Conservation (phyloP, 2,797 vertebrate genomes). For the Onychomys torridus region DNA sequence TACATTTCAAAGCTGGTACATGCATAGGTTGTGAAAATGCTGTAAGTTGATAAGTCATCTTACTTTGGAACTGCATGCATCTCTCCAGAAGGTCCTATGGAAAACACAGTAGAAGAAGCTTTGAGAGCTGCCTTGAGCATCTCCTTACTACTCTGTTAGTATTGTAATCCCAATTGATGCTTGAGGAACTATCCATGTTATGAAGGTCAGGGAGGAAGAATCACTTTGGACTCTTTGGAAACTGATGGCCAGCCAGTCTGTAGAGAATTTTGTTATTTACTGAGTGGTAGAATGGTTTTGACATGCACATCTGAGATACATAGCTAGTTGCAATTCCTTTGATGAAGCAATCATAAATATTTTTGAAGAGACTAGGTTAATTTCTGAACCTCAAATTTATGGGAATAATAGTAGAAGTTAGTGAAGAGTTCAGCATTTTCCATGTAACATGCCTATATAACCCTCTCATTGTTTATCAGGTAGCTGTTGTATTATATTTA, state of each 20-base stretch:
- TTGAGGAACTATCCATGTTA: background rate
- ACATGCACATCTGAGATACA: conserved; percentile 77
- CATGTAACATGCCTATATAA: background rate
- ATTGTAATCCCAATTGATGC: background rate
- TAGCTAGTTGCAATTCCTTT: conserved; percentile 80
- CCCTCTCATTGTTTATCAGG: background rate
- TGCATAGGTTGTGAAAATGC: background rate
- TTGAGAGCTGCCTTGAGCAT: background rate
- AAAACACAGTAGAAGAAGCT: background rate
- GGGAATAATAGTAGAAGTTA: conserved; percentile 19
- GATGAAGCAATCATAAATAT: conserved; percentile 76
- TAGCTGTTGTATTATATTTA: background rate
- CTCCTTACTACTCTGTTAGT: background rate
- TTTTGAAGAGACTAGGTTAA: conserved; percentile 49
- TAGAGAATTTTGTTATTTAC: conserved; percentile 32
- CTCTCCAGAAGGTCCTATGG: background rate
- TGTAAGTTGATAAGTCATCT: background rate
- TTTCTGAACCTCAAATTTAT: conserved; percentile 46
- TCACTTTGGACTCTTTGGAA: background rate
- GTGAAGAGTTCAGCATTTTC: conserved; percentile 1
- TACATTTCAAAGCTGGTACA: background rate
- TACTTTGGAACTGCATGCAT: background rate
- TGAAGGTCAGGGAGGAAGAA: background rate
- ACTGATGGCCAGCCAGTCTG: background rate
- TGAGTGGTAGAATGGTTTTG: conserved; percentile 67